Base-by-base conservation (phyloP, 2,113 vertebrate genomes). In the Arothron firmamentum region DNA sequence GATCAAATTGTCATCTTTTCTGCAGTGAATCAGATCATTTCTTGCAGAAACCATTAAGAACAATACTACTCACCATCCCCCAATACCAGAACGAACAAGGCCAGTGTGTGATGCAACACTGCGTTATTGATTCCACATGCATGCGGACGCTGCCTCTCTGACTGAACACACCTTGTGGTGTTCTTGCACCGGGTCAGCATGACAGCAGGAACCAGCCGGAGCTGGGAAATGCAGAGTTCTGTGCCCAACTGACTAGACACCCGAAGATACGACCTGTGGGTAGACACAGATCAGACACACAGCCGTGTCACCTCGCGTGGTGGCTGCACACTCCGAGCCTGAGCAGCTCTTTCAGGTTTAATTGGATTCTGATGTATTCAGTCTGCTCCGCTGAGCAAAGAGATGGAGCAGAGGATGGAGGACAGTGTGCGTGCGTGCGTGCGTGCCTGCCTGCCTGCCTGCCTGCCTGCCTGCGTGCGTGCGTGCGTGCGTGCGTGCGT, bases 351-450 rank as follows among this genome's bases (percentile, higher is more conserved):
- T 75, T 61, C 65, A 65, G 69, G 62, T 69, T 77, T 88, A 87
- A 89, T 89, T 88, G 82, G 81, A 87, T 88, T 87, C 80, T 88
- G 88, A 90, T 88, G 74, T 87, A 90, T 88, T 80, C 87, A 52
- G 71, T 78, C 83, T 78, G 79, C 78, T 86, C 74, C 75, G 80
- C 38, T 81, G 78, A 80, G 77, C 86, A 83, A 62, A 59, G 68
- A 79, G 80, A 84, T 80, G 75, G 67, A 46, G 65, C 65, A 66
- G 71, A 69, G 45, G 15, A 16, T 49, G 11, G 19, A 50, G 16
- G 59, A 6, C 41, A 20, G 31, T n/a, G 38, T 14, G 25, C 12
- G 59, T n/a, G 19, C 25, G 19, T 9, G 13, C 16, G 38, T 14
- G 20, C 13, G 59, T 16, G 19, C 25, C 17, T 12, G n/a, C n/a